Evolutionary conservation across 2,888 invertebrate species (phyloP).

Genomic region (Parasteatoda lunata): DNA sequence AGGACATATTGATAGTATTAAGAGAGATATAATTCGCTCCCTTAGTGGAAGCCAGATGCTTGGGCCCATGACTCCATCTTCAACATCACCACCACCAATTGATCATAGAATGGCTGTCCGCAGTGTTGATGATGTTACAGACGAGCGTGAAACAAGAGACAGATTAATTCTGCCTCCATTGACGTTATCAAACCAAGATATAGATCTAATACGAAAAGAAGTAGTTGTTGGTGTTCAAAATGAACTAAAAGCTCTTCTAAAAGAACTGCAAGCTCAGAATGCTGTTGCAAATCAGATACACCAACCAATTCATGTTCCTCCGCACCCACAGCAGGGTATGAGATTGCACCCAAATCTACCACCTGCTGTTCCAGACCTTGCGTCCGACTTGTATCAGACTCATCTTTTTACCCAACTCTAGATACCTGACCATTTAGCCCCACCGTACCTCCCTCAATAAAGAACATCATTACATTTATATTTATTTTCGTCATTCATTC

Average conservation of each 20-base stretch:
- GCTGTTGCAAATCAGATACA: constrained; percentile 15
- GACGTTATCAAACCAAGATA: constrained; percentile 49
- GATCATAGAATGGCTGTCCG: constrained; percentile 39
- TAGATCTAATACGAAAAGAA: constrained; percentile 57
- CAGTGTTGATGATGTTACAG: constrained; percentile 43
- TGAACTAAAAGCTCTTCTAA: constrained; percentile 52
- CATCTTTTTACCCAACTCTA: constrained; percentile 74
- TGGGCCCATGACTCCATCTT: constrained; percentile 48
- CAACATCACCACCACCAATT: constrained; percentile 38
- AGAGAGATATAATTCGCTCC: constrained; percentile 75
- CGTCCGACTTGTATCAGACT: constrained; percentile 74
- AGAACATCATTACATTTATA: background rate
- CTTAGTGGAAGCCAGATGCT: constrained; percentile 70
- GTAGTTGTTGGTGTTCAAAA: constrained; percentile 52
- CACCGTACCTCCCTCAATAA: no score
- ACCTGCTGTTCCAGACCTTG: constrained; percentile 71
- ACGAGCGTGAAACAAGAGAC: constrained; percentile 16
- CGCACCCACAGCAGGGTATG: constrained; percentile 33
- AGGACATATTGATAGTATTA: constrained; percentile 76
- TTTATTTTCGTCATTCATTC: background rate
- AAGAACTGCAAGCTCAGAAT: constrained; percentile 39
- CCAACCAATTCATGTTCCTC: constrained; percentile 20
- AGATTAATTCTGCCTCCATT: constrained; percentile 10
- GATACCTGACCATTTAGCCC: constrained; percentile 29
- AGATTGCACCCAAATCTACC: constrained; percentile 36